Percentiles rank a stretch among this genome's conserved stretches.
Conservation (phyloP, 2,797 vertebrate species). For the Bradypus variegatus region DNA sequence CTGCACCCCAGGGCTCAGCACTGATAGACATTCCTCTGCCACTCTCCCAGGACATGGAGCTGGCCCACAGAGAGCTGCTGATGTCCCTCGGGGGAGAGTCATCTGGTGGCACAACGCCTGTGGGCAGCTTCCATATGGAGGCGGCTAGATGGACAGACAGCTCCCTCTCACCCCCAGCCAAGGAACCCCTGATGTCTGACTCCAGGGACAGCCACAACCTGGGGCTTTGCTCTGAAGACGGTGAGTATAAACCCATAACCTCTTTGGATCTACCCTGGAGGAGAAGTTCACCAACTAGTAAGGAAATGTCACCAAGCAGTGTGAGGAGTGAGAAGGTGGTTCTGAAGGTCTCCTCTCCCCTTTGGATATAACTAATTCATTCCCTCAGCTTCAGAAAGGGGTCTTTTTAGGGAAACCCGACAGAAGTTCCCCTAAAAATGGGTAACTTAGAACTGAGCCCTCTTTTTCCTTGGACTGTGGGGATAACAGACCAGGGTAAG, state of each 20-base stretch:
- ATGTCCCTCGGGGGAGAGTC: constrained; percentile 54
- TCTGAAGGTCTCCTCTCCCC: too few species aligned
- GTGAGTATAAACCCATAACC: constrained; percentile 34
- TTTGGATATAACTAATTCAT: too few species aligned
- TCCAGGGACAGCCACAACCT: not conserved
- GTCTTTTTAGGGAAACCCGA: not conserved
- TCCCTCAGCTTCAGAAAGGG: not conserved
- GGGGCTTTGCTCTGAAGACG: constrained; percentile 9
- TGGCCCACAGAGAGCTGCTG: constrained; percentile 69
- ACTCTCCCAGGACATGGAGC: constrained; percentile 67
- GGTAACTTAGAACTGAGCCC: not conserved
- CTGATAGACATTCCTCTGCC: not conserved
- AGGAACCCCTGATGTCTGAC: not conserved
- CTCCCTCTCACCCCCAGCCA: constrained; percentile 16
- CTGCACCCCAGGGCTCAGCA: not conserved
- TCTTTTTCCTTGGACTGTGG: not conserved
- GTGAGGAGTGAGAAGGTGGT: too few species aligned
- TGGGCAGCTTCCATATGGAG: constrained; percentile 28
- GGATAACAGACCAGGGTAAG: not conserved
- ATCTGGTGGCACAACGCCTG: not conserved
- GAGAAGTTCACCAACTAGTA: not conserved
- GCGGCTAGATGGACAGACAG: constrained; percentile 15
- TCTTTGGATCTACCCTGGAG: not conserved
- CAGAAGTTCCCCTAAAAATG: not conserved
- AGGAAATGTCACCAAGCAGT: not conserved